A percentile compares a stretch with the other conserved stretches of the same genome.
These are phyloP conservation scores for Salvelinus sp. DNA, from an alignment of 2,113 vertebrate genomes.

Conservation along the genomic window DNA sequence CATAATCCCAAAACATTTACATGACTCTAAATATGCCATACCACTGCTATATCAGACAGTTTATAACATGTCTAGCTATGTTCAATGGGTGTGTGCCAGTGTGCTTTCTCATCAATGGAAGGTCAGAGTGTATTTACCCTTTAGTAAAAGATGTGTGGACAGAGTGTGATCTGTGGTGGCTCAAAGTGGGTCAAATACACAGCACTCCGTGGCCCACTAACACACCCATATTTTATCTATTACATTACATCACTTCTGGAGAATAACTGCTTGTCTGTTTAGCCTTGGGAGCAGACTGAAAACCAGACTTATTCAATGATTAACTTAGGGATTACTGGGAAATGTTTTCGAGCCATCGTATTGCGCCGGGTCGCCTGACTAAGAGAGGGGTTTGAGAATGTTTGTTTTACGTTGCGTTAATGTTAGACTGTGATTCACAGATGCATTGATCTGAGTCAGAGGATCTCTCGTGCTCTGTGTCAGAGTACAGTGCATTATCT, in stretches of 20 bases:
- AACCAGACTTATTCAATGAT: slow-evolving; percentile 14
- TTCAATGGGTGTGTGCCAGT: too few species aligned
- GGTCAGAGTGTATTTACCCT: too few species aligned
- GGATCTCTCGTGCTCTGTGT: background rate
- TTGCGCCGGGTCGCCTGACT: background rate
- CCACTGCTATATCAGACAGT: too few species aligned
- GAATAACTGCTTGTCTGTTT: slow-evolving; percentile 8
- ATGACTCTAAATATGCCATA: too few species aligned
- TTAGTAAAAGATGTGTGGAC: too few species aligned
- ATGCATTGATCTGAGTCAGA: slow-evolving; percentile 5
- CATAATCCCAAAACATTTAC: too few species aligned
- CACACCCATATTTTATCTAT: slow-evolving; percentile 10
- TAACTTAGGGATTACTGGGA: slow-evolving; percentile 7
- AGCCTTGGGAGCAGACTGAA: slow-evolving; percentile 1
- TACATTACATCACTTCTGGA: background rate
- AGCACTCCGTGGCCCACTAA: too few species aligned
- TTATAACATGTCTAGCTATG: too few species aligned
- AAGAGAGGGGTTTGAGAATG: background rate
- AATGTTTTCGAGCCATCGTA: background rate
- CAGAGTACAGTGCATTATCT: background rate
- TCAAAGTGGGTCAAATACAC: too few species aligned
- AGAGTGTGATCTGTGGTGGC: too few species aligned
- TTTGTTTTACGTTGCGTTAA: background rate
- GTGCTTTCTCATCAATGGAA: too few species aligned
- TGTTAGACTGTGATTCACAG: background rate